These are phyloP conservation scores for Pteropus alecto DNA, from an alignment of 2,113 vertebrate genomes.

Conservation along the genomic window DNA sequence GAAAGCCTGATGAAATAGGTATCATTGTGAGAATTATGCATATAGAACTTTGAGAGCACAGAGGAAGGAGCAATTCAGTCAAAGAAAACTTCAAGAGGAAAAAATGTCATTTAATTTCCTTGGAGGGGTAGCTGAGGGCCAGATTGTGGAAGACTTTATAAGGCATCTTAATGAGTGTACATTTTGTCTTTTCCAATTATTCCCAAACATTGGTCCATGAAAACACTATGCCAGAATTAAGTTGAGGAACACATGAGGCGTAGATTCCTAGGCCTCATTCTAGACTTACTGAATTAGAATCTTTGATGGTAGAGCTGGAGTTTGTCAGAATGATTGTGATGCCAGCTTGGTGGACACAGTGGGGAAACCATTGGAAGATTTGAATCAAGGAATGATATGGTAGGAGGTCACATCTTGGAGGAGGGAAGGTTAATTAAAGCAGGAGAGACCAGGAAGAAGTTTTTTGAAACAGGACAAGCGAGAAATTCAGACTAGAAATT, in stretches of 20 bases:
- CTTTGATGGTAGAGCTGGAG: not conserved
- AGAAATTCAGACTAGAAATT: not conserved
- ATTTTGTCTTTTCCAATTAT: not conserved
- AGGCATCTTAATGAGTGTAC: not conserved
- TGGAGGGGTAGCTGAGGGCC: not conserved
- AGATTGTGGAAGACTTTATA: not conserved
- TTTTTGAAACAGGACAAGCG: not conserved
- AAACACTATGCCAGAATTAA: not conserved
- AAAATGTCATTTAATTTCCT: not conserved
- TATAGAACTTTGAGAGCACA: not conserved
- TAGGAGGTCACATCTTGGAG: not conserved
- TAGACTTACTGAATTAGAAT: not conserved
- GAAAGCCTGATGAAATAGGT: not conserved
- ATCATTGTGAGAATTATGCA: not conserved
- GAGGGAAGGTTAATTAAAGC: not conserved
- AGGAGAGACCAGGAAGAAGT: not conserved
- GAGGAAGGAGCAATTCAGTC: not conserved
- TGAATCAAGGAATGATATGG: not conserved
- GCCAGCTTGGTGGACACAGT: not conserved
- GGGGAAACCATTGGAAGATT: not conserved
- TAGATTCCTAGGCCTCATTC: not conserved
- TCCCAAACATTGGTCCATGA: not conserved
- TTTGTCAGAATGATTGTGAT: not conserved
- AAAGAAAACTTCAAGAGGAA: not conserved
- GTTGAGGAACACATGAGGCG: not conserved